Conservation (phyloP, 2,113 vertebrate species). For the Seriola quinqueradiata region DNA sequence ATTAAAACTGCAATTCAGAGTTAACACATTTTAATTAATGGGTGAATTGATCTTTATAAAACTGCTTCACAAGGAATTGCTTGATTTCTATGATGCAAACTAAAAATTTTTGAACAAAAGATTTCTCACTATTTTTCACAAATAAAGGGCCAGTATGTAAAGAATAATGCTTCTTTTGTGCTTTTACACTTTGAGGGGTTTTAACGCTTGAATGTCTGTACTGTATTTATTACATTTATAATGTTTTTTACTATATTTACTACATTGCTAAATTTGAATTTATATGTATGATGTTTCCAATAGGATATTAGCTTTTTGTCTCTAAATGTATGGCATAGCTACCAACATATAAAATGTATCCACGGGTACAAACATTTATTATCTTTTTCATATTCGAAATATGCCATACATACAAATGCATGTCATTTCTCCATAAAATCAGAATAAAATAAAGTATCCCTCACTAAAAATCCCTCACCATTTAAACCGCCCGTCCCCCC, state of each 20-base stretch:
- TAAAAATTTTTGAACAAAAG: background rate
- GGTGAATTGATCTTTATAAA: background rate
- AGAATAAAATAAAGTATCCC: background rate
- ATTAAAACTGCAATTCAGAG: background rate
- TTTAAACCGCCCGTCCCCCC: background rate
- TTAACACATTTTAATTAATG: background rate
- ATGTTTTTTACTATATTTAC: background rate
- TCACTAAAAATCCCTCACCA: background rate
- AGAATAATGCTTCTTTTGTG: background rate
- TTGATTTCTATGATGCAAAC: background rate
- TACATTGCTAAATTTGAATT: background rate
- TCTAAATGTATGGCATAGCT: background rate
- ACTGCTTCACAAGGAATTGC: background rate
- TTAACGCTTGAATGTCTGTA: rapidly evolving
- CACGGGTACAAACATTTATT: background rate
- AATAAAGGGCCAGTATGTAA: background rate
- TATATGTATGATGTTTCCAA: background rate
- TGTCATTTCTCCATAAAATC: background rate
- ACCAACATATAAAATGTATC: background rate
- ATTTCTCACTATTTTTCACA: background rate
- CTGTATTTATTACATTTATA: background rate
- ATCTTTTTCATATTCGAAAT: background rate
- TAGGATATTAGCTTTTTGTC: background rate
- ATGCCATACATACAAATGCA: background rate
- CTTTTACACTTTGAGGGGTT: background rate